Percentiles rank a stretch among this genome's conserved stretches.
Evolutionary conservation across 2,797 vertebrate species (phyloP).

Genomic region (Mormyrops boulengeri): DNA sequence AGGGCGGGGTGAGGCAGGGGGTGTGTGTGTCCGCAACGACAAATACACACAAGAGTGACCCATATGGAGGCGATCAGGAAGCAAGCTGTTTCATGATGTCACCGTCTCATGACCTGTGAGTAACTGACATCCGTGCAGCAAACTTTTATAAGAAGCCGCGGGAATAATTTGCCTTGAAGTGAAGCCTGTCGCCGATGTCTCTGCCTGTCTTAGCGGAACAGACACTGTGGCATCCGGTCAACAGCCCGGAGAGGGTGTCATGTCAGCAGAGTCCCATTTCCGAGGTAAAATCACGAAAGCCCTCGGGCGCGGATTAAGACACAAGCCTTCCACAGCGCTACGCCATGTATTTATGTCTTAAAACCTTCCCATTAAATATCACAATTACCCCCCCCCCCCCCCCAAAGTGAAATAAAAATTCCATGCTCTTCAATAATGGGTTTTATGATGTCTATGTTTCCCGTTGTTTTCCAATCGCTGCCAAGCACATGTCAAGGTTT

Average conservation of each 20-base stretch:
- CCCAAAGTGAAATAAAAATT: background rate
- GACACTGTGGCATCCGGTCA: conserved; percentile 17
- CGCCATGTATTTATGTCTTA: background rate
- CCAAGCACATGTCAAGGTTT: conserved; percentile 11
- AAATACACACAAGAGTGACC: conserved; percentile 24
- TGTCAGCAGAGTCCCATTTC: background rate
- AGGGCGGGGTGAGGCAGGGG: background rate
- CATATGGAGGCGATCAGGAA: conserved; percentile 55
- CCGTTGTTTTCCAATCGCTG: background rate
- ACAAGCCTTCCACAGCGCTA: background rate
- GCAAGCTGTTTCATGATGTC: conserved; percentile 54
- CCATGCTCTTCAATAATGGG: background rate
- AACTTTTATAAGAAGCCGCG: conserved; percentile 46
- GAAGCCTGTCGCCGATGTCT: conserved; percentile 3
- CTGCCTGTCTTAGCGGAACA: background rate
- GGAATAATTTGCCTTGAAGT: conserved; percentile 28
- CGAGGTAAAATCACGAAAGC: background rate
- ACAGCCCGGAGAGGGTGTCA: background rate
- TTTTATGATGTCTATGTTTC: background rate
- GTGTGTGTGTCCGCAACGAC: background rate
- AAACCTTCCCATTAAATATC: background rate
- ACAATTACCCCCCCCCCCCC: background rate
- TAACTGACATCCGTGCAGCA: conserved; percentile 42
- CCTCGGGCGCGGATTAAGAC: background rate
- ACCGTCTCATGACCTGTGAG: conserved; percentile 52